phyloP scores from a whole-genome alignment of 2,113 vertebrate species.

The Calidris pygmaea region DNA sequence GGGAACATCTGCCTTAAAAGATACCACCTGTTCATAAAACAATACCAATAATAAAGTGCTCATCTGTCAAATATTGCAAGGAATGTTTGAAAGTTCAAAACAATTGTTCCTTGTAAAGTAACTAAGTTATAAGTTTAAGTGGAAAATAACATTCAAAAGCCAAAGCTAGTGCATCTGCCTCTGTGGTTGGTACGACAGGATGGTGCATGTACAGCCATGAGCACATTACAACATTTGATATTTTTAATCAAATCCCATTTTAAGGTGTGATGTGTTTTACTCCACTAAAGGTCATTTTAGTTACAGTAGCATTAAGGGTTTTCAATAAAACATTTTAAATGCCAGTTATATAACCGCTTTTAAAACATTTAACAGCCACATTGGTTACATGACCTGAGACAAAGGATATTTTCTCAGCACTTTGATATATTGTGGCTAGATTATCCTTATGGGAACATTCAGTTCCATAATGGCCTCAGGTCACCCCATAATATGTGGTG shows the following conservation, averaged over 20 bases:
- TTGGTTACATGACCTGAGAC: slow-evolving; percentile 64
- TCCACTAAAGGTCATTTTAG: slow-evolving; percentile 60
- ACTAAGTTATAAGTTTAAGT: not conserved
- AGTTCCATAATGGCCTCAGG: slow-evolving; percentile 47
- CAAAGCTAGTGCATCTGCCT: not conserved
- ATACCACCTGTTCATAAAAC: slow-evolving; percentile 17
- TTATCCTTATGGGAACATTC: slow-evolving; percentile 58
- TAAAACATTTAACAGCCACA: slow-evolving; percentile 69
- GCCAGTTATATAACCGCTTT: slow-evolving; percentile 72
- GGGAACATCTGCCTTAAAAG: slow-evolving; percentile 33
- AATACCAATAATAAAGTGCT: not conserved
- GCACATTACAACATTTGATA: slow-evolving; percentile 28
- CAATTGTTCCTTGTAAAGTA: not conserved
- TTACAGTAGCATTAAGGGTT: slow-evolving; percentile 63
- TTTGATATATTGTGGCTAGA: slow-evolving; percentile 60
- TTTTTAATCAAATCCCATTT: slow-evolving; percentile 64
- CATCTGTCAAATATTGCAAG: not conserved
- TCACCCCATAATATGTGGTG: slow-evolving; percentile 34
- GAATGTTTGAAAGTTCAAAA: not conserved
- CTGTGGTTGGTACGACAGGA: not conserved
- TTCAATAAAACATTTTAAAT: slow-evolving; percentile 75
- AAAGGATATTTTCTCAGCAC: slow-evolving; percentile 65
- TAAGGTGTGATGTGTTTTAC: slow-evolving; percentile 57
- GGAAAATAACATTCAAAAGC: not conserved
- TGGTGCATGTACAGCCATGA: not conserved